Base-by-base conservation (phyloP, 2,888 invertebrate genomes). In the Sussaba pulchella region DNA sequence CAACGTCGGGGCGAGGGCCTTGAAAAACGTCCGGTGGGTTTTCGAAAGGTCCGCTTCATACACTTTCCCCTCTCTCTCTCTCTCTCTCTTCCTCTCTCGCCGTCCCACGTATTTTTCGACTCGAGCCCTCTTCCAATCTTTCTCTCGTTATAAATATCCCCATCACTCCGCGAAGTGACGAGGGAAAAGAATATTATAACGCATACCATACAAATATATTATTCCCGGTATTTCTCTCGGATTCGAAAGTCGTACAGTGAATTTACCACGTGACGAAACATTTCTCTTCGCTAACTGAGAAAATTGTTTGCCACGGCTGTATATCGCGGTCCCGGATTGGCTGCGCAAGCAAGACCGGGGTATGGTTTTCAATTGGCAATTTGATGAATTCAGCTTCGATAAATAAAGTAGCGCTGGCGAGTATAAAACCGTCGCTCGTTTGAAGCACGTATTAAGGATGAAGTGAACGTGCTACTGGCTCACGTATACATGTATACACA, bases 161-260 rank as follows among this genome's bases (percentile, higher is more conserved):
- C 43, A 41, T 36, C 19, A 31, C 21, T 21, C 12, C 2, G 47
- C 5, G 17, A 50, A 59, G 21, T 41, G 64, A 41, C 52, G 43
- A 76, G 61, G n/a, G 21, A 67, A 47, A 59, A 19, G 19, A 67
- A 63, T 47, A 63, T 72, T 69, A 54, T 54, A 76, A 52, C 70
- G 64, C 69, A 50, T 12, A 17, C 24, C 26, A 31, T 63, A 9
- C 17, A 45, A 31, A 31, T n/a, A 52, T 54, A 36, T 41, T 75
- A 57, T 57, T 43, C 39, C 45, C 66, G 41, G 24, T 50, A 50
- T 47, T 54, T 69, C 17, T 54, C 69, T n/a, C 12, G 47, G 81
- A 81, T 81, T 81, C 73, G 81, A 81, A 81, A 81, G 81, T 81
- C 73, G 81, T 45, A 73, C 63, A 73, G 69, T 17, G 41, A 59